Conservation (phyloP, 2,797 vertebrate genomes). For the Crax fasciolata region DNA sequence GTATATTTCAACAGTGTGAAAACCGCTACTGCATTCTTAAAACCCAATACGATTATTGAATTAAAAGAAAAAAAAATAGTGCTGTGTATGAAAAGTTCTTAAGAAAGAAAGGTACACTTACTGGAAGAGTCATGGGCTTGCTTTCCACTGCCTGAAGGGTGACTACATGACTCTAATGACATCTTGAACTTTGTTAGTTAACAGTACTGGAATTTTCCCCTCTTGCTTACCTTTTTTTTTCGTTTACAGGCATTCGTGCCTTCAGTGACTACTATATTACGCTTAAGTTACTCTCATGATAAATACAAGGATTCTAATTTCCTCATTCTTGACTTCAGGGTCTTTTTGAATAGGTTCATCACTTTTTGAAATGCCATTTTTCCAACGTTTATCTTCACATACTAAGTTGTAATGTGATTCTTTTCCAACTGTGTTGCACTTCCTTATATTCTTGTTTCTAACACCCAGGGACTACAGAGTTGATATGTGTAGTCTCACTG, state of each 20-base stretch:
- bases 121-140: neutral
- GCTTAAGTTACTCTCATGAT: neutral
- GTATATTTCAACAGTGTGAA: neutral
- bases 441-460: neutral
- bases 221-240: neutral
- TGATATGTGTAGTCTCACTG: neutral
- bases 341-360: neutral
- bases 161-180: neutral
- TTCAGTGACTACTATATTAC: neutral
- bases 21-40: neutral
- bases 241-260: neutral
- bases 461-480: neutral
- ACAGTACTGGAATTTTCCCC: neutral
- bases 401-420: neutral
- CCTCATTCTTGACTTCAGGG: neutral
- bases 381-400: neutral
- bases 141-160: neutral
- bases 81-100: neutral
- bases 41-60: neutral
- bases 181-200: constrained; percentile 17
- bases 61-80: neutral
- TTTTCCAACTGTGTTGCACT: neutral
- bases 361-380: neutral
- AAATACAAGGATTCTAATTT: constrained; percentile 15
- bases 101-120: neutral